Evolutionary conservation across 2,113 vertebrate species (phyloP).

Genomic region (Neotoma lepida): DNA sequence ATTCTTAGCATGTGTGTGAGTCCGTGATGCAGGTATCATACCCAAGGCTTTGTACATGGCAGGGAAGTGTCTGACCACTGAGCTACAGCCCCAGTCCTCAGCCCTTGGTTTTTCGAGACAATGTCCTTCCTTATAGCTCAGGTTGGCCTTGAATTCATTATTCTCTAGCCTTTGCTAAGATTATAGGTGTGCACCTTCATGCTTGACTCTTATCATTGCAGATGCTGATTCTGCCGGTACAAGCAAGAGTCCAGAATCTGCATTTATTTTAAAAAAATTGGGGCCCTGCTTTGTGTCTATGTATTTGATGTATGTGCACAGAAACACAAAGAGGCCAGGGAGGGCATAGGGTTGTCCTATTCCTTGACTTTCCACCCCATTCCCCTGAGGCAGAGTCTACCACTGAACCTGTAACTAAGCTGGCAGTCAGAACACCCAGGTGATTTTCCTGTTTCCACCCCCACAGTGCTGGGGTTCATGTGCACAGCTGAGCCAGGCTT

Average conservation of each 20-base stretch:
- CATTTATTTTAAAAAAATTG: not conserved
- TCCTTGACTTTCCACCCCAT: not conserved
- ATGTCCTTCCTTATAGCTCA: not conserved
- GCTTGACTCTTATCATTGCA: not conserved
- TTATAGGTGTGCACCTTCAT: not conserved
- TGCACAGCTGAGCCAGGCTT: not conserved
- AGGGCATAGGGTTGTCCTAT: accelerated
- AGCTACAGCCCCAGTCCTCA: not conserved
- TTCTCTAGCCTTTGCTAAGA: not conserved
- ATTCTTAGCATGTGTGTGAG: not conserved
- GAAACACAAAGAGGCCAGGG: too few species aligned
- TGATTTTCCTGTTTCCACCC: not conserved
- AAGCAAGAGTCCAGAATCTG: not conserved
- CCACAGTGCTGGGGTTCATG: not conserved
- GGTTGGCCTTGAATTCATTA: not conserved
- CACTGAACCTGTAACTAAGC: not conserved
- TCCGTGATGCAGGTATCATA: not conserved
- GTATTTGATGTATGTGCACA: not conserved
- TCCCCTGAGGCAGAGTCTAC: not conserved
- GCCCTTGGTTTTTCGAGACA: not conserved
- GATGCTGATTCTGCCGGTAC: not conserved
- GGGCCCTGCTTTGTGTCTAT: not conserved
- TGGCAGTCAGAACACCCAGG: not conserved
- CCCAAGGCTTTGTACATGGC: not conserved
- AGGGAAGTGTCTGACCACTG: not conserved